These are phyloP conservation scores for Pygoscelis antarcticus DNA, from an alignment of 2,113 vertebrate species.

Conservation along the genomic window DNA sequence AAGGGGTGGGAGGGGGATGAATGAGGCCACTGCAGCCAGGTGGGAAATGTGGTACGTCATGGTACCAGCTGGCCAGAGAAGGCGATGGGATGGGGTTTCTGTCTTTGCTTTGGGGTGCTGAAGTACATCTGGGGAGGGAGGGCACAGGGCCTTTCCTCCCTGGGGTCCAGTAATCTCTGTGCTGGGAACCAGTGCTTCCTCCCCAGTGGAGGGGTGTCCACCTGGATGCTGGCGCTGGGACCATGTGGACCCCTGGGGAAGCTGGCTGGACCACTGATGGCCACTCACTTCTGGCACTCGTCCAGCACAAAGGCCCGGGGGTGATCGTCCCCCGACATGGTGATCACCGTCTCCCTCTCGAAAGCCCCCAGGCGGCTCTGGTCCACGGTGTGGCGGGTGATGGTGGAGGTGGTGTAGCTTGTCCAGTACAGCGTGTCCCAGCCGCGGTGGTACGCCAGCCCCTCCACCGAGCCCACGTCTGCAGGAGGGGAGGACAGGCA, in stretches of 20 bases:
- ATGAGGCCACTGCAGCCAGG: not conserved
- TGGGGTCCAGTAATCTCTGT: not conserved
- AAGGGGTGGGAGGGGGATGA: not conserved
- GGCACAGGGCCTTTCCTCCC: not conserved
- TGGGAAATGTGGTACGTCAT: accelerated
- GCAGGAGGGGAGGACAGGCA: not conserved
- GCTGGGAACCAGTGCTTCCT: not conserved
- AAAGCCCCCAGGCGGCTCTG: constrained; percentile 88
- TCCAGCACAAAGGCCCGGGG: constrained; percentile 95
- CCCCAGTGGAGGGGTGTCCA: accelerated
- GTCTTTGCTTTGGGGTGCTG: not conserved
- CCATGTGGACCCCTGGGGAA: accelerated
- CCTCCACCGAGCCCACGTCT: constrained; percentile 97
- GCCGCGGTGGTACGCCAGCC: constrained; percentile 92
- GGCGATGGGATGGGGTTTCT: not conserved
- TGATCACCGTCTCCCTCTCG: constrained; percentile 93
- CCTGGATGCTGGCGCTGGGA: not conserved
- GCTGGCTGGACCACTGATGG: accelerated
- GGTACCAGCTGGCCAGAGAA: not conserved
- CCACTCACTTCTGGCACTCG: constrained; percentile 92
- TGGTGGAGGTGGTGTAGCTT: constrained; percentile 96
- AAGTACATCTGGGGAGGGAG: accelerated
- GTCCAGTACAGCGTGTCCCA: constrained; percentile 99
- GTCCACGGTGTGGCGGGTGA: constrained; percentile 93
- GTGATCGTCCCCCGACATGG: constrained; percentile 96